Conservation (phyloP, 2,888 invertebrate species). For the Philonicus albiceps region DNA sequence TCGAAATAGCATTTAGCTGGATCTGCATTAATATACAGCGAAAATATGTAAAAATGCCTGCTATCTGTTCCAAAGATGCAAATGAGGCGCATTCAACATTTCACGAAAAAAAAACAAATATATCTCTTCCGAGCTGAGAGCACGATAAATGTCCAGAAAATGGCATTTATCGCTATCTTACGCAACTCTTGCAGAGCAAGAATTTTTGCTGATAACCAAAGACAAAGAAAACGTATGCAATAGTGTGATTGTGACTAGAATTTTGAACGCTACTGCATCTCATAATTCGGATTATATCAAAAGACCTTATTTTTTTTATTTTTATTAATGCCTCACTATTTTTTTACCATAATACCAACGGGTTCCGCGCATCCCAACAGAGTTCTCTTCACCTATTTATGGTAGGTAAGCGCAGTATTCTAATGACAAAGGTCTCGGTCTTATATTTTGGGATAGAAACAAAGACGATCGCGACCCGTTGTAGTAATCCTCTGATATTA, state of each 20-base stretch:
- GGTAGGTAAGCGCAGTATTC: not conserved
- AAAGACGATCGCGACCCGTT: not conserved
- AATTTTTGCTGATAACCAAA: not conserved
- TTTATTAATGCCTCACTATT: not conserved
- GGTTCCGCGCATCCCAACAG: not conserved
- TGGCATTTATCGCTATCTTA: not conserved
- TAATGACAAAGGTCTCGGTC: not conserved
- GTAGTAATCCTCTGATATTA: constrained; percentile 25
- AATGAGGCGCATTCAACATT: not conserved
- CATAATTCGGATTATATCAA: not conserved
- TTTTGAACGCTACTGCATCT: not conserved
- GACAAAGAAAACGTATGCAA: not conserved
- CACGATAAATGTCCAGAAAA: not conserved
- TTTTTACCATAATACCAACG: constrained; percentile 3
- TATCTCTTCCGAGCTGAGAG: not conserved
- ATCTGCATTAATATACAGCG: not conserved
- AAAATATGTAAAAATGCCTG: not conserved
- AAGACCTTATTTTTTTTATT: no score
- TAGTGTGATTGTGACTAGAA: not conserved
- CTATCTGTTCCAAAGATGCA: not conserved
- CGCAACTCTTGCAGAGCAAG: not conserved
- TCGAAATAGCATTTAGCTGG: not conserved
- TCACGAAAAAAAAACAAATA: not conserved
- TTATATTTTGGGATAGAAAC: not conserved
- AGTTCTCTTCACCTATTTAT: constrained; percentile 14